These are phyloP conservation scores for Conger conger DNA, from an alignment of 2,113 vertebrate species.

Conservation along the genomic window DNA sequence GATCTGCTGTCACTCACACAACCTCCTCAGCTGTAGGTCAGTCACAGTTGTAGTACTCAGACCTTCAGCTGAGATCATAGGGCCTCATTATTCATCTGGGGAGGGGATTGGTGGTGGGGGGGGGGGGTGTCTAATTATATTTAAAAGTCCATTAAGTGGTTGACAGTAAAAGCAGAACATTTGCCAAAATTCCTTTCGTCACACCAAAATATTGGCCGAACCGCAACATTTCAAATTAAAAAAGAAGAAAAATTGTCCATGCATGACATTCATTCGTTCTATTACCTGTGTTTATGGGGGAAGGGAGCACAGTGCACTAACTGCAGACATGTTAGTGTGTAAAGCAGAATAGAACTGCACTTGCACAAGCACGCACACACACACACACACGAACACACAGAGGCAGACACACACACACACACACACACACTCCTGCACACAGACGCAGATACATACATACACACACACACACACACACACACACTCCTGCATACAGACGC, in stretches of 20 bases:
- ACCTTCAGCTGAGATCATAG: neutral
- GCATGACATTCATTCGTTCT: slow-evolving; percentile 8
- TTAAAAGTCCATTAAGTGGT: slow-evolving; percentile 25
- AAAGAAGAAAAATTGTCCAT: slow-evolving; percentile 10
- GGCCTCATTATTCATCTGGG: slow-evolving; percentile 28
- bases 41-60: slow-evolving; percentile 36
- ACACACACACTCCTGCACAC: too few relatives aligned
- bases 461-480: too few relatives aligned
- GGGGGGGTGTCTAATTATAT: slow-evolving; percentile 34
- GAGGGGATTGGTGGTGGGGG: neutral
- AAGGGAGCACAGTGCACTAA: neutral
- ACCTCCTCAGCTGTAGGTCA: slow-evolving; percentile 12
- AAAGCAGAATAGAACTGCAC: neutral
- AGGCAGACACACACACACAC: too few relatives aligned
- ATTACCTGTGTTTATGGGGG: slow-evolving; percentile 2
- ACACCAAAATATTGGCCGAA: neutral
- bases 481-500: too few relatives aligned
- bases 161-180: neutral
- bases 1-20: slow-evolving; percentile 31
- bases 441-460: too few relatives aligned
- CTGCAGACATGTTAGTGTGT: neutral
- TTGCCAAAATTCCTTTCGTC: slow-evolving; percentile 11
- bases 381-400: neutral
- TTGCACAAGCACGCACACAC: neutral
- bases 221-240: neutral